Base-by-base conservation (phyloP, 2,797 vertebrate genomes). In the Picus viridis region DNA sequence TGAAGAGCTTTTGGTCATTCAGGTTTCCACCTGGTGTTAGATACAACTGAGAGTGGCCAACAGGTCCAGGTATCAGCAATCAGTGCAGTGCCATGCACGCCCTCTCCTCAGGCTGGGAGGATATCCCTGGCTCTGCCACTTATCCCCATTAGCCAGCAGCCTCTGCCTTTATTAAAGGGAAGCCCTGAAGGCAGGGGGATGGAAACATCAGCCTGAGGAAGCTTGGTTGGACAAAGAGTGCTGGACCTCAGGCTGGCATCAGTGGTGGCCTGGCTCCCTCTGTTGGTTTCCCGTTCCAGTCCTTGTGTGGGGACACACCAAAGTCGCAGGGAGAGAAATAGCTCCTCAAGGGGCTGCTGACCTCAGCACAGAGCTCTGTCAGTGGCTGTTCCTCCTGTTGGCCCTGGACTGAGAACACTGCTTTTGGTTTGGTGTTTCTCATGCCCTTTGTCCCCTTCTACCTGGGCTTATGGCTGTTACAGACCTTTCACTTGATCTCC, bases 181-280 rank as follows among this genome's bases (percentile, higher is more conserved):
- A 88, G 59, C 76, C 62, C n/a, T 83, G 59, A 77, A 54, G 72
- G 29, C 45, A 51, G 56, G 24, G 29, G n/a, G 3, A 9, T 68
- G 36, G 79, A 80, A 92, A 30, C 30, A 30, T 27, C 16, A 58
- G 36, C 27, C 63, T 63, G 67, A 47, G 68, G 54, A 73, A 22
- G 9, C 15, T 34, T 63, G 58, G 14, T 39, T 69, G 80, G 59
- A 39, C 24, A 13, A 26, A 54, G n/a, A 34, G 16, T 54, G 34
- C 20, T 0, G 5, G 45, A 9, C 39, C 10, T 76, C 0, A 0
- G 30, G 47, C 71, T 34, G 56, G 22, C 0, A 0, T 81, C 81
- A 30, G 57, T 26, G 61, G 49, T 61, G n/a, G 30, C 80, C 71
- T 95, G 83, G 74, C 83, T 94, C 78, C 91, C 90, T 92, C 74